phyloP scores from a whole-genome alignment of 2,797 vertebrate species.

The Poeciliopsis presidionis region DNA sequence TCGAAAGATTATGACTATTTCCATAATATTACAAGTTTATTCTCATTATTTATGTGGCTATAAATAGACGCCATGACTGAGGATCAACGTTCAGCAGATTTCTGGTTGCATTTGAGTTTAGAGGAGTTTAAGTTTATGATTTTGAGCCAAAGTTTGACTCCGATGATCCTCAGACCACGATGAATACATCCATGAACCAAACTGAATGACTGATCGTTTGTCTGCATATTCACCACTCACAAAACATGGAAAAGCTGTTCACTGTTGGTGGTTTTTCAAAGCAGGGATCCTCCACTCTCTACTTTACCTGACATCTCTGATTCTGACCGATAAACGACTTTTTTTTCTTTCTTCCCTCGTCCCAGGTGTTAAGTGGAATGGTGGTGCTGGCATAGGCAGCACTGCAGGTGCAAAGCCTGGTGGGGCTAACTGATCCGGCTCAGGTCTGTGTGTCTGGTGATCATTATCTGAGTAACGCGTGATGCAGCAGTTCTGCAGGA shows the following conservation, averaged over 20 bases:
- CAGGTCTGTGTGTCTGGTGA: not conserved
- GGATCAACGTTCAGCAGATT: not conserved
- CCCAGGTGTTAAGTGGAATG: not conserved
- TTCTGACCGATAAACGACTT: not conserved
- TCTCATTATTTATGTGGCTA: too few relatives aligned
- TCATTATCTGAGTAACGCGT: not conserved
- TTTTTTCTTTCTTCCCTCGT: not conserved
- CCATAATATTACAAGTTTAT: too few relatives aligned
- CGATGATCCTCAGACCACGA: not conserved
- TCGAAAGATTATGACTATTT: too few relatives aligned
- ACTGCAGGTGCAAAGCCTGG: not conserved
- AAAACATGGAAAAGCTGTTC: not conserved
- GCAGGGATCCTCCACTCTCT: not conserved
- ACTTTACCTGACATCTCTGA: not conserved
- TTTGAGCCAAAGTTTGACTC: not conserved
- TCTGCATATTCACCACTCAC: not conserved
- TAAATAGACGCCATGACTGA: not conserved
- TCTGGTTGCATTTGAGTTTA: not conserved
- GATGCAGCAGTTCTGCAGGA: not conserved
- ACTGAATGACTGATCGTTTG: not conserved
- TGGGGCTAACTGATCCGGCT: not conserved
- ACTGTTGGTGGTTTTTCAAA: not conserved
- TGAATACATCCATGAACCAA: not conserved
- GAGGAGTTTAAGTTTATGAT: not conserved
- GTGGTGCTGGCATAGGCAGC: not conserved